phyloP scores from a whole-genome alignment of 2,113 vertebrate species.

The Climacteris rufus region DNA sequence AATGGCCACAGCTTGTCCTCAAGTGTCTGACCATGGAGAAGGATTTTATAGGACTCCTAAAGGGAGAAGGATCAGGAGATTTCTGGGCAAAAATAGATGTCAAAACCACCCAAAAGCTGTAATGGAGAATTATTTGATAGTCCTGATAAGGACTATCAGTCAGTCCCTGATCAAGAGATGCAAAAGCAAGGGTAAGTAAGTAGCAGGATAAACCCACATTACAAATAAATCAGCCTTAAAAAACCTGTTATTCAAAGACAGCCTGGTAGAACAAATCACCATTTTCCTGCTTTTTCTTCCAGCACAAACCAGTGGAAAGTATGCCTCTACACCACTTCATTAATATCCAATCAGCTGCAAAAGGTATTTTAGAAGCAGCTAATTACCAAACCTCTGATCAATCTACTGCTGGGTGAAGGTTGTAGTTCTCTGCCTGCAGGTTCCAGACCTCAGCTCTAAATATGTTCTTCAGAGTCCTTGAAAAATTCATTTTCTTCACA shows the following conservation, averaged over 20 bases:
- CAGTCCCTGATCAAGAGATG: neutral
- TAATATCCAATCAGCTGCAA: neutral
- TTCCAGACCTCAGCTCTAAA: neutral
- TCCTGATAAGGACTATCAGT: too few relatives aligned
- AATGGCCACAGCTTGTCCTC: neutral
- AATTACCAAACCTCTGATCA: neutral
- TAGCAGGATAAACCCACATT: neutral
- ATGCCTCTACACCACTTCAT: neutral
- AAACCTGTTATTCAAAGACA: neutral
- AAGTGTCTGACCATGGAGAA: neutral
- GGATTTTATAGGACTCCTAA: neutral
- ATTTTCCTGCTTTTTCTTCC: neutral
- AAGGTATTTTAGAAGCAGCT: neutral
- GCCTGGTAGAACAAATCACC: neutral
- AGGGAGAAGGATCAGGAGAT: neutral
- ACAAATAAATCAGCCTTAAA: neutral
- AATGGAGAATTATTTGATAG: neutral
- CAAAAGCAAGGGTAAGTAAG: neutral
- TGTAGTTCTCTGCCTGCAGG: neutral
- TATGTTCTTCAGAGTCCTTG: neutral
- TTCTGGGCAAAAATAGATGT: neutral
- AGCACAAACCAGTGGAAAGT: neutral
- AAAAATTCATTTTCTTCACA: constrained; percentile 33
- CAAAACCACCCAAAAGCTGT: neutral
- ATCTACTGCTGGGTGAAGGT: neutral